These are phyloP conservation scores for Calidris pygmaea DNA, from an alignment of 2,113 vertebrate species.

Conservation along the genomic window DNA sequence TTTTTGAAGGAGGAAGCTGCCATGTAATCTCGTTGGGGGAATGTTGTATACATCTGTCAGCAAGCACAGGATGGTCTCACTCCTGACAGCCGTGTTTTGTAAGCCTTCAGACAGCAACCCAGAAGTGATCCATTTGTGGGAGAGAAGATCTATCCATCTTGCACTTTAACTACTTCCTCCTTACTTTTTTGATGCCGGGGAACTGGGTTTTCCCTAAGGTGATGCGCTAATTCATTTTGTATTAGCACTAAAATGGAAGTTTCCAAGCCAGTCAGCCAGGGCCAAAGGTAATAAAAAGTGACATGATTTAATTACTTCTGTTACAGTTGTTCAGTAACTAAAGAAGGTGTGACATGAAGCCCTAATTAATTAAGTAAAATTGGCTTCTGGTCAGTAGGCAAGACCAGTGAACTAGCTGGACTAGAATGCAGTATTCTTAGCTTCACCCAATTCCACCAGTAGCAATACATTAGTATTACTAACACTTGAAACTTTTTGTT, in stretches of 20 bases:
- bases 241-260: constrained; percentile 69
- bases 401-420: constrained; percentile 42
- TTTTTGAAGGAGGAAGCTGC: constrained; percentile 61
- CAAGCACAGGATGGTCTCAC: constrained; percentile 49
- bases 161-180: constrained; percentile 62
- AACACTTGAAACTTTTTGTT: not conserved
- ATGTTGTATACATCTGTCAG: constrained; percentile 71
- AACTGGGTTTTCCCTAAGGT: constrained; percentile 67
- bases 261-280: constrained; percentile 69
- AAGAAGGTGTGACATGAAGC: constrained; percentile 72
- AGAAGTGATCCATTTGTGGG: constrained; percentile 21
- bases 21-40: constrained; percentile 62
- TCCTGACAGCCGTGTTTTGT: constrained; percentile 62
- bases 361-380: constrained; percentile 77
- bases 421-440: constrained; percentile 53
- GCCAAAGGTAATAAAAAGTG: constrained; percentile 80
- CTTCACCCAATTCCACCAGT: constrained; percentile 45
- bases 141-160: constrained; percentile 16
- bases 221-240: constrained; percentile 69
- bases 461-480: not conserved
- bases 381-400: constrained; percentile 74
- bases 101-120: constrained; percentile 51
- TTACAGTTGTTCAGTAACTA: constrained; percentile 73
- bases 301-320: constrained; percentile 79
- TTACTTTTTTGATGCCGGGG: constrained; percentile 48